Evolutionary conservation across 2,797 vertebrate genomes (phyloP), one percentile per base, ranked within the genome.

Genomic region (Zenarchopterus dispar): DNA sequence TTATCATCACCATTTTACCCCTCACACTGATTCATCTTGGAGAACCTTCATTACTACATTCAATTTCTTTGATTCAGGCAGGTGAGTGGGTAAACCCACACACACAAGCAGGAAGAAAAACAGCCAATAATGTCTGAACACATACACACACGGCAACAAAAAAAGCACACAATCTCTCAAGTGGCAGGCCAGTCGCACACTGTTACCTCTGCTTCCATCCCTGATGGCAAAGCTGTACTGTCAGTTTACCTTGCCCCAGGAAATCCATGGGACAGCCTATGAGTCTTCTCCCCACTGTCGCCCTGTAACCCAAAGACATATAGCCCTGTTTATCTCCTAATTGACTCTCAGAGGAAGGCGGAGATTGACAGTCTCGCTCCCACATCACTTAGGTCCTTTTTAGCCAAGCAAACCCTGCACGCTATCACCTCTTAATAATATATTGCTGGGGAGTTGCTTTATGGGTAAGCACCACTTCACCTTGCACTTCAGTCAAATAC

Each of bases 321-420:
- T 70, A 78, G 78, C 81, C 79, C 93, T 95, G 91, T 94, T 96
- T 95, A 91, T 94, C 92, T 94, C 83, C 88, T 93, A 96, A 94
- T 94, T 95, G 91, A 94, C 93, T 95, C 93, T 95, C 93, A 77
- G 84, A 94, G 93, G 93, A 92, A 92, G 84, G 80, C 87, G 48
- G 70, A 86, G 91, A 92, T 91, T 88, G 93, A 93, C 84, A 91
- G 83, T 80, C 78, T 92, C 85, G 91, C 87, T 90, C 74, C 87
- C 81, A 84, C 88, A 85, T 81, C 56, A 85, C 88, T 90, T 90
- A 91, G 87, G 89, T 85, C 86, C 78, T 86, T 90, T 91, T 90
- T 89, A 87, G 82, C 82, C 74, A 75, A 81, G 87, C 77, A 84
- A 90, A 87, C 87, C 75, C 82, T 43, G 78, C 56, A 73, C 75